These are phyloP conservation scores for Ligdia adustata DNA, from an alignment of 2,888 invertebrate species.

Conservation along the genomic window DNA sequence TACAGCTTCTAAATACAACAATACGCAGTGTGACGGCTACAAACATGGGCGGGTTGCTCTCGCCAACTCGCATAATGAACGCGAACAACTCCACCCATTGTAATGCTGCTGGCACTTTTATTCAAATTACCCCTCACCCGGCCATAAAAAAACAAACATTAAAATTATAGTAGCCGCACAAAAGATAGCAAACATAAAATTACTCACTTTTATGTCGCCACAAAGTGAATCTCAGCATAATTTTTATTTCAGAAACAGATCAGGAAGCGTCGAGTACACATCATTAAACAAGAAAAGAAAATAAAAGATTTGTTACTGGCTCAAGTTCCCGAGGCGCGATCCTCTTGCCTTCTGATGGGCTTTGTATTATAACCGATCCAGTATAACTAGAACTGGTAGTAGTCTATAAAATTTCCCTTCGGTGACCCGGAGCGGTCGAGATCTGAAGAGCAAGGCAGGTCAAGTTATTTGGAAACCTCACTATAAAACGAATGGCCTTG, in stretches of 20 bases:
- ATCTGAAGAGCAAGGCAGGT: slow-evolving; percentile 31
- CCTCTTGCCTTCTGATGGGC: slow-evolving; percentile 42
- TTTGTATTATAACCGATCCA: slow-evolving; percentile 41
- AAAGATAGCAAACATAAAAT: slow-evolving; percentile 23
- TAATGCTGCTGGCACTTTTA: slow-evolving; percentile 50
- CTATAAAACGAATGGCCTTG: slow-evolving; percentile 50
- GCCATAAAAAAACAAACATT: slow-evolving; percentile 28
- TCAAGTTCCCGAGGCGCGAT: slow-evolving; percentile 48
- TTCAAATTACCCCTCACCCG: slow-evolving; percentile 46
- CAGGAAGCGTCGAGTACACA: slow-evolving; percentile 40
- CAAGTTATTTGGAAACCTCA: slow-evolving; percentile 38
- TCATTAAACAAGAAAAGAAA: slow-evolving; percentile 51
- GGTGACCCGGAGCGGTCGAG: slow-evolving; percentile 17
- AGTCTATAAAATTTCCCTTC: slow-evolving; percentile 37
- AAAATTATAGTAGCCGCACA: slow-evolving; percentile 26
- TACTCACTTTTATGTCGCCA: slow-evolving; percentile 22
- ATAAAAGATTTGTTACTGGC: slow-evolving; percentile 53
- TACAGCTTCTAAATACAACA: too few relatives aligned
- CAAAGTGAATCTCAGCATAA: slow-evolving; percentile 29
- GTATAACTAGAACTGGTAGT: slow-evolving; percentile 32
- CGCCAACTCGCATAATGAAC: slow-evolving; percentile 55
- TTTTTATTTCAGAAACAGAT: slow-evolving; percentile 34
- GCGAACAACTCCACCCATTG: slow-evolving; percentile 51
- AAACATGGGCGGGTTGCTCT: slow-evolving; percentile 50
- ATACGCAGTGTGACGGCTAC: slow-evolving; percentile 40